These are phyloP conservation scores for Eristalinus aeneus DNA, from an alignment of 2,888 invertebrate genomes.

Conservation along the genomic window DNA sequence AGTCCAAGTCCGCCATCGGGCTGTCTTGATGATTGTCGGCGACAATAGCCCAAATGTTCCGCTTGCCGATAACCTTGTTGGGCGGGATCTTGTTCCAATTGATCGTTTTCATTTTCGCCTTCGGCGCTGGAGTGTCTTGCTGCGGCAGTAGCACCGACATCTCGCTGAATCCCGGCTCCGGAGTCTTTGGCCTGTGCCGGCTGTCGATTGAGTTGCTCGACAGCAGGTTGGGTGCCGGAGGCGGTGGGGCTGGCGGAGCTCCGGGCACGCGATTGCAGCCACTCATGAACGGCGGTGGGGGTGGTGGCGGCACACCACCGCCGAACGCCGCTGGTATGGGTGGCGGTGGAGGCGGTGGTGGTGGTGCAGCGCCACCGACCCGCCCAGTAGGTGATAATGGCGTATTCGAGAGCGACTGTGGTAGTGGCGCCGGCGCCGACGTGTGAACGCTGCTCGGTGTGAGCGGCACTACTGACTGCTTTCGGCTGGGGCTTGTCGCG, in stretches of 20 bases:
- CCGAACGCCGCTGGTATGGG: conserved; percentile 74
- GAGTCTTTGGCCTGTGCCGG: conserved; percentile 73
- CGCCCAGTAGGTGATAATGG: conserved; percentile 62
- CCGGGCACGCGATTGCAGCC: conserved; percentile 75
- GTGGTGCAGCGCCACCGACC: conserved; percentile 71
- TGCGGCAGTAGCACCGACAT: conserved; percentile 87
- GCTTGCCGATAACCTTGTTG: conserved; percentile 93
- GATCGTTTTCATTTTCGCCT: conserved; percentile 97
- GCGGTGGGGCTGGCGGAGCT: conserved; percentile 78
- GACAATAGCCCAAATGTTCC: conserved; percentile 96
- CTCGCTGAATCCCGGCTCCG: conserved; percentile 73
- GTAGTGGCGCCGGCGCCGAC: conserved; percentile 72
- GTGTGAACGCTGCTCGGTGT: conserved; percentile 72
- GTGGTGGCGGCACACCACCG: conserved; percentile 80
- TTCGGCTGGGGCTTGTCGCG: conserved; percentile 83
- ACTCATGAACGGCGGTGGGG: conserved; percentile 81
- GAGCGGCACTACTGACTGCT: conserved; percentile 82
- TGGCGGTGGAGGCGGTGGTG: conserved; percentile 83
- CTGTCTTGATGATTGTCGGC: conserved; percentile 92
- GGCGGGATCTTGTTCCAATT: conserved; percentile 99
- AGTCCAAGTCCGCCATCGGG: conserved; percentile 92
- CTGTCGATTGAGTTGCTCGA: conserved; percentile 60
- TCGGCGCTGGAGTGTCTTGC: conserved; percentile 96
- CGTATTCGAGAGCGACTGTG: conserved; percentile 43
- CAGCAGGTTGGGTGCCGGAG: conserved; percentile 76